Evolutionary conservation across 2,797 vertebrate genomes (phyloP), one percentile per base, ranked within the genome.

Genomic region (Poeciliopsis presidionis): DNA sequence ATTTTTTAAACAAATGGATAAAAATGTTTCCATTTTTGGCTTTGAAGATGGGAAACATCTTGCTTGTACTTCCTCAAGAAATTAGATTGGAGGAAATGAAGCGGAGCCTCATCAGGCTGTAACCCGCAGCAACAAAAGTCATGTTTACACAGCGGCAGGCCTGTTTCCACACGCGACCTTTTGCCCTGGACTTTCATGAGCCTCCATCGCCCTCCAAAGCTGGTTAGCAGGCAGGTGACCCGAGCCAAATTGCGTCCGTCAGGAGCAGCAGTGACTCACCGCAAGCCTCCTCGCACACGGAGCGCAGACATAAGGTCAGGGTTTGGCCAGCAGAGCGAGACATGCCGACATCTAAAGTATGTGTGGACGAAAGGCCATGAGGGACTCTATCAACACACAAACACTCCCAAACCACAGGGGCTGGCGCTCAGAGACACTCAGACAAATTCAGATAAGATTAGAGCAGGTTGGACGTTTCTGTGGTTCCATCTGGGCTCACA

Each of bases 181-280:
- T 77, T 0, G 43, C 43, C 80, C 80, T 39, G 72, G 70, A 84
- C 55, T 11, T 69, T 79, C 73, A 25, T 78, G 79, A 74, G 77
- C 86, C 80, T 79, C 86, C n/a, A 77, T 82, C 77, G 77, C 41
- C 57, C 28, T 90, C 73, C 84, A 84, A 85, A 89, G 91, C 78
- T 67, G 75, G 80, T 90, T 74, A 85, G 75, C 25, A 30, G 70
- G 78, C 78, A 82, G 76, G 82, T 80, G 72, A 72, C 79, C 67
- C 41, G 76, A 84, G 76, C 74, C 55, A 77, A 53, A 72, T 73
- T 81, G 70, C 84, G 82, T 81, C 80, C 78, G 46, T 84, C 75
- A 76, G 78, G 86, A 80, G 67, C 43, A 89, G 73, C 41, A 25
- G 63, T 89, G 90, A 92, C 84, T 92, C 89, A 91, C 45, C 83